phyloP scores from a whole-genome alignment of 2,113 vertebrate genomes.

The Trematocara zebra region DNA sequence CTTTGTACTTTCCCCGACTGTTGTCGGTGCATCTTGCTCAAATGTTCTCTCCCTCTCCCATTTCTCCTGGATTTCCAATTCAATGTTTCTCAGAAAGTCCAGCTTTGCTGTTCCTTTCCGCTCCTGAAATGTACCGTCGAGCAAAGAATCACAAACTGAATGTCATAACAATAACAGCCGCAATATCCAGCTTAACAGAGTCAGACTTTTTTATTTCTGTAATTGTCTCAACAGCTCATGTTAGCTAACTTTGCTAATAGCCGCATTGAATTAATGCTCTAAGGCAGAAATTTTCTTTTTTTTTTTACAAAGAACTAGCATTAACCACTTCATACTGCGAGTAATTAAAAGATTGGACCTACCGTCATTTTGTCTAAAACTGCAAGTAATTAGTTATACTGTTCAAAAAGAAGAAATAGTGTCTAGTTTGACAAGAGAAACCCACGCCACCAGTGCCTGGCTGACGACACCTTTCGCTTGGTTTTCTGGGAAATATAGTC shows the following conservation, averaged over 20 bases:
- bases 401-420: not conserved
- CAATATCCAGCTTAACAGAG: not conserved
- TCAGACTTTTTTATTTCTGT: not conserved
- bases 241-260: constrained; percentile 35
- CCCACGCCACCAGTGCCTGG: constrained; percentile 62
- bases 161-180: not conserved
- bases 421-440: constrained; percentile 30
- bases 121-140: constrained; percentile 70
- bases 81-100: constrained; percentile 92
- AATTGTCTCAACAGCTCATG: not conserved
- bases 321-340: accelerated
- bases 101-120: constrained; percentile 94
- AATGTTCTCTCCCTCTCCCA: constrained; percentile 85
- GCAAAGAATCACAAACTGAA: not conserved
- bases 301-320: not conserved
- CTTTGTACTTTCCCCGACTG: constrained; percentile 56
- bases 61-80: constrained; percentile 86
- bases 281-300: not conserved
- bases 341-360: not conserved
- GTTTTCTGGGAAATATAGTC: constrained; percentile 59
- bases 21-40: constrained; percentile 74
- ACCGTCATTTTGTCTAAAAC: constrained; percentile 63
- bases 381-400: not conserved
- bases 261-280: not conserved
- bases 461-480: constrained; percentile 56